Evolutionary conservation across 2,888 invertebrate species (phyloP).

Genomic region (Zygogramma bicolorata): DNA sequence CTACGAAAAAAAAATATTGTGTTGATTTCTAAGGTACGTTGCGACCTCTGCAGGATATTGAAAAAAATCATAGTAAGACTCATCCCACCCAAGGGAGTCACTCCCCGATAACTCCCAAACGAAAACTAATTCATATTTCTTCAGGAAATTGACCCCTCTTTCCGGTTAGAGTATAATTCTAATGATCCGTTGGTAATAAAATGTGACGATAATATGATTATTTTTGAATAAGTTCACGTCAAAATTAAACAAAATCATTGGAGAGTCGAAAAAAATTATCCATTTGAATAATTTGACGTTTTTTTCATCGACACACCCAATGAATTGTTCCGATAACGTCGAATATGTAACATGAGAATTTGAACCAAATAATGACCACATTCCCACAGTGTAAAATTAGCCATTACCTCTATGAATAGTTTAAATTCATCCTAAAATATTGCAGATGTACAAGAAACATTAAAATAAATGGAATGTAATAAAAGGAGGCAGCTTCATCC

Average conservation of each 20-base stretch:
- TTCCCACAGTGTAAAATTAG: not conserved
- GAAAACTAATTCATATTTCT: no score
- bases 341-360: not conserved
- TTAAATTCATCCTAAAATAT: not conserved
- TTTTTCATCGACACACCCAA: not conserved
- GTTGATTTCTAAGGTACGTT: no score
- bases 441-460: not conserved
- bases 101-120: no score
- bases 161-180: no score
- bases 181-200: no score
- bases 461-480: slow-evolving; percentile 29
- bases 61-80: no score
- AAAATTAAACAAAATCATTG: not conserved
- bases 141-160: no score
- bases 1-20: no score
- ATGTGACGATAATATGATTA: not conserved
- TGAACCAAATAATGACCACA: not conserved
- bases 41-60: no score
- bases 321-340: not conserved
- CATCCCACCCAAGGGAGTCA: no score
- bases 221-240: not conserved
- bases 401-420: not conserved
- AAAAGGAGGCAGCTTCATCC: slow-evolving; percentile 39
- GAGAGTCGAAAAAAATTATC: not conserved
- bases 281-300: not conserved